Percentiles rank a stretch among this genome's conserved stretches.
phyloP scores from a whole-genome alignment of 2,888 invertebrate species.

The Nycteola revayana region DNA sequence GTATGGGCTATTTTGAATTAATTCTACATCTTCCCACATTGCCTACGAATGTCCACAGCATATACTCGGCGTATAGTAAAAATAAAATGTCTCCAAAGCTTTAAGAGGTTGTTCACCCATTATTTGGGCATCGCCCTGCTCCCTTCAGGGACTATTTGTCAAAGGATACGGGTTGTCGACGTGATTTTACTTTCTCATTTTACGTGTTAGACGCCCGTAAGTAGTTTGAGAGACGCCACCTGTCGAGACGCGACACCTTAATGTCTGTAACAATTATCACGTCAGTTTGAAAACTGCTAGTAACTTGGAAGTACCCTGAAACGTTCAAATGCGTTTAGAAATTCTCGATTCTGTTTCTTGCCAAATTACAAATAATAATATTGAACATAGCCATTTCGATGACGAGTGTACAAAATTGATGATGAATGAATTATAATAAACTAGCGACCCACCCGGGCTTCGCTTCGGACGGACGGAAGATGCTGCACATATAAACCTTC shows the following conservation, averaged over 20 bases:
- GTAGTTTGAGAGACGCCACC: conserved; percentile 49
- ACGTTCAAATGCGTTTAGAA: too few species aligned
- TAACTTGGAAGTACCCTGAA: too few species aligned
- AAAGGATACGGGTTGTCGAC: conserved; percentile 59
- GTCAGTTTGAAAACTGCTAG: too few species aligned
- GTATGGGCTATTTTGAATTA: conserved; percentile 7
- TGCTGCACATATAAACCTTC: too few species aligned
- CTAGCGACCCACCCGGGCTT: too few species aligned
- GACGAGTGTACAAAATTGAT: too few species aligned
- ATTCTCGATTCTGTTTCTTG: too few species aligned
- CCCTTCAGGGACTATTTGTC: conserved; percentile 66
- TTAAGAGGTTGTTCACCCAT: conserved; percentile 80
- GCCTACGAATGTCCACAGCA: conserved; percentile 40
- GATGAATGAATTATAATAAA: too few species aligned
- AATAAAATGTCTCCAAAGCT: conserved; percentile 79
- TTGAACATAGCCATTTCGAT: too few species aligned
- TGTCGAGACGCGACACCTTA: conserved; percentile 25
- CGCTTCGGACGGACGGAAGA: too few species aligned
- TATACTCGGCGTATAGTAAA: conserved; percentile 64
- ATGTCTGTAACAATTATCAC: too few species aligned
- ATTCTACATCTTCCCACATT: conserved; percentile 26
- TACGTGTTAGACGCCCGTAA: conserved; percentile 38
- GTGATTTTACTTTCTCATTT: conserved; percentile 48
- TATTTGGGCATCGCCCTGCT: conserved; percentile 74
- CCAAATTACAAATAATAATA: too few species aligned